phyloP scores from a whole-genome alignment of 2,113 vertebrate genomes.

The Pipa parva region DNA sequence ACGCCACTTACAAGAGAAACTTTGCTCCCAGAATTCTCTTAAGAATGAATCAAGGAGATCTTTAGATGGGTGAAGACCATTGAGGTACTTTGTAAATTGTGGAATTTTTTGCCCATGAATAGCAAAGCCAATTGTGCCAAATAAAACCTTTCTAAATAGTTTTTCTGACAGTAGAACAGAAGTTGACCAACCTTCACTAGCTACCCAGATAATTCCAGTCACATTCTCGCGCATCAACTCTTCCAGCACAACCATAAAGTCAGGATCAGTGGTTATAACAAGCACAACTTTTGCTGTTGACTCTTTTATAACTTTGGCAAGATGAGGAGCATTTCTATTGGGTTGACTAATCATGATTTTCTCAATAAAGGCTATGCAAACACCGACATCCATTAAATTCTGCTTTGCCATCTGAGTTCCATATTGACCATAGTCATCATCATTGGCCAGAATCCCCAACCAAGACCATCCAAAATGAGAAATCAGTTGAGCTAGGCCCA shows the following conservation, averaged over 20 bases:
- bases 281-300: slow-evolving; percentile 22
- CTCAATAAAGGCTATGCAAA: slow-evolving; percentile 37
- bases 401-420: slow-evolving; percentile 11
- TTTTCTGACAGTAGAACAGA: slow-evolving; percentile 15
- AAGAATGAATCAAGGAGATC: slow-evolving; percentile 12
- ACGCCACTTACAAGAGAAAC: slow-evolving; percentile 30
- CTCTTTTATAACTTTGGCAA: background rate
- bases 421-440: slow-evolving; percentile 10
- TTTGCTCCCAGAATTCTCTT: slow-evolving; percentile 34
- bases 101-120: background rate
- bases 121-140: slow-evolving; percentile 21
- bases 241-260: slow-evolving; percentile 4
- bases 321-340: background rate
- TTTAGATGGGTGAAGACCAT: background rate
- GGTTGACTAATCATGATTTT: background rate
- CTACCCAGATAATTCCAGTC: slow-evolving; percentile 16
- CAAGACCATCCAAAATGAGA: slow-evolving; percentile 40
- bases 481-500: slow-evolving; percentile 17
- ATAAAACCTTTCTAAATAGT: background rate
- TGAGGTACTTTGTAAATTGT: slow-evolving; percentile 27
- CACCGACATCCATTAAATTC: slow-evolving; percentile 17
- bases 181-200: slow-evolving; percentile 27
- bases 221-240: slow-evolving; percentile 2
- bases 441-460: slow-evolving; percentile 26
- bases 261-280: slow-evolving; percentile 4